Conservation (phyloP, 2,113 vertebrate genomes). For the Varanus komodoensis region DNA sequence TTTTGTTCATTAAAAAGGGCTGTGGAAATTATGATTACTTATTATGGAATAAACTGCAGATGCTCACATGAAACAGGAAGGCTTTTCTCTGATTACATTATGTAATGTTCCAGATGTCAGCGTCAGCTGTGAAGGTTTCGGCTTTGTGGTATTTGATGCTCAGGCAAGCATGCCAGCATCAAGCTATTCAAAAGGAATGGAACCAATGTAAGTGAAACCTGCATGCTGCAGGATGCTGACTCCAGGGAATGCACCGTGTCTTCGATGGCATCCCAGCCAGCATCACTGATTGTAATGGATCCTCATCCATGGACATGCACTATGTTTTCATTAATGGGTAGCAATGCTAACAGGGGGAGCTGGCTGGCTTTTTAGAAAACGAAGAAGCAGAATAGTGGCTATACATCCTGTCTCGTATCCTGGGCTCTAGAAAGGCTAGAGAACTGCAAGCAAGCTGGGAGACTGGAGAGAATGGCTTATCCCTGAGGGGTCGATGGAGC, state of each 20-base stretch:
- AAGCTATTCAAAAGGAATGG: conserved; percentile 65
- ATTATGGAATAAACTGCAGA: neutral
- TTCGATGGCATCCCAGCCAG: neutral
- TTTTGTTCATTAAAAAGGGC: neutral
- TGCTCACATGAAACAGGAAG: neutral
- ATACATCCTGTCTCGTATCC: too few relatives aligned
- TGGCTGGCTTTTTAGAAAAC: too few relatives aligned
- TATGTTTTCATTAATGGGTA: too few relatives aligned
- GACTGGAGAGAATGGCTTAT: too few relatives aligned
- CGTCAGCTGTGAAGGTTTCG: neutral
- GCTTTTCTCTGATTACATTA: neutral
- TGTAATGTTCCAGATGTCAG: conserved; percentile 14
- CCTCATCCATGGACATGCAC: neutral
- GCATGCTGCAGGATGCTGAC: conserved; percentile 61
- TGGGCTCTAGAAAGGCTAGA: too few relatives aligned
- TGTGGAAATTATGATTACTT: neutral
- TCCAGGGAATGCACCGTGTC: conserved; percentile 37
- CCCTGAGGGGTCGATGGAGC: too few relatives aligned
- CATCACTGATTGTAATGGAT: neutral
- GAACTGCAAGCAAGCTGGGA: too few relatives aligned
- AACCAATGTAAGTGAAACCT: conserved; percentile 67
- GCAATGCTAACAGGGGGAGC: too few relatives aligned
- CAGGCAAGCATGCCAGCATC: conserved; percentile 71
- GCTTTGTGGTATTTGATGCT: conserved; percentile 63
- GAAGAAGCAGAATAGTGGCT: too few relatives aligned